Conservation (phyloP, 2,888 invertebrate species). For the Habrosyne pyritoides region DNA sequence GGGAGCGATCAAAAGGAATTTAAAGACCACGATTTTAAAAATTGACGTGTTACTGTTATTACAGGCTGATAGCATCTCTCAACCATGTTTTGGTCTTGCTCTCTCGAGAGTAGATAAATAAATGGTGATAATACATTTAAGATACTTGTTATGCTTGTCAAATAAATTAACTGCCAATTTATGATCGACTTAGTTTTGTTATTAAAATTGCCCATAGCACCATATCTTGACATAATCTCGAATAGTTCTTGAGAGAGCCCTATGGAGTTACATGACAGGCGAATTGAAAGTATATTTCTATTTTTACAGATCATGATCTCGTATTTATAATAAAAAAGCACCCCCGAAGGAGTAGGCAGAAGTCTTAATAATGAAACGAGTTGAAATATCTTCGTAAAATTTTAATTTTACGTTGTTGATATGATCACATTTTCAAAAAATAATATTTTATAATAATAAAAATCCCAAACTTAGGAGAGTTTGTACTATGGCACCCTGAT, state of each 20-base stretch:
- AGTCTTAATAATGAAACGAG: no score
- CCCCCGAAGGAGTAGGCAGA: no score
- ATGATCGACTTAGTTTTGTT: background rate
- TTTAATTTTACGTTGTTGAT: no score
- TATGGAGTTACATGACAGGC: background rate
- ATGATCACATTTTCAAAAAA: no score
- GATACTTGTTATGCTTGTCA: conserved; percentile 3
- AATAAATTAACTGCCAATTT: conserved; percentile 4
- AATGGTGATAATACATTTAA: conserved; percentile 3
- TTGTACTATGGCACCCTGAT: no score
- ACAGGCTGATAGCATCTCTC: conserved; percentile 22
- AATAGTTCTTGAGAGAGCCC: background rate
- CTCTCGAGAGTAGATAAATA: background rate
- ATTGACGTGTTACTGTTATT: conserved; percentile 27
- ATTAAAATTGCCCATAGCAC: background rate
- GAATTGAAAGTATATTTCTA: no score
- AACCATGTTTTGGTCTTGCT: conserved; percentile 19
- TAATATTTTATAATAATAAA: no score
- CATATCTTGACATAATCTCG: no score
- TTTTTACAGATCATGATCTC: no score
- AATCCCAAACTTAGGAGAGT: no score
- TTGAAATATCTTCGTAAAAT: no score
- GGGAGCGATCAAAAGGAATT: conserved; percentile 24
- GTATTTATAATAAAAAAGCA: no score
- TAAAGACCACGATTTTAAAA: conserved; percentile 23